Percentiles rank a stretch among this genome's conserved stretches.
Evolutionary conservation across 2,113 vertebrate species (phyloP).

Genomic region (Charina bottae): DNA sequence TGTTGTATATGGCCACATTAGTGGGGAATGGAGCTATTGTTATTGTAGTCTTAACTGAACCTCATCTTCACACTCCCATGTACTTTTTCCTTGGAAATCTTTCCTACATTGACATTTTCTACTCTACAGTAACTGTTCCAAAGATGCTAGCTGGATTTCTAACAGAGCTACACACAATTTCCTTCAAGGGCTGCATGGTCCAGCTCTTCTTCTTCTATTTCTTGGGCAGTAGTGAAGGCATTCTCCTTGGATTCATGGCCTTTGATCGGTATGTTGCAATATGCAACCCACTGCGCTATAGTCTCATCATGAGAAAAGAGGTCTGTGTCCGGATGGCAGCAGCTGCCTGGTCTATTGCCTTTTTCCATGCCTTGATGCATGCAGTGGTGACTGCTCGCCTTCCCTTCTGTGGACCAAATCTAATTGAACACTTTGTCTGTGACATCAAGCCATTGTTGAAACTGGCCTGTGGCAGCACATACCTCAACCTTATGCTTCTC

Average conservation of each 20-base stretch:
- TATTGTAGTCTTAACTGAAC: constrained; percentile 37
- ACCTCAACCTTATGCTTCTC: constrained; percentile 35
- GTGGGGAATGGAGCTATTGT: constrained; percentile 55
- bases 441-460: constrained; percentile 48
- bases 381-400: constrained; percentile 28
- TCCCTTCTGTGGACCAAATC: constrained; percentile 24
- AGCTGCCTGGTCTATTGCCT: constrained; percentile 36
- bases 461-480: constrained; percentile 46
- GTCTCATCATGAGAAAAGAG: constrained; percentile 25
- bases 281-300: constrained; percentile 44
- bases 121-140: constrained; percentile 52
- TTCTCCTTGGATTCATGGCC: constrained; percentile 54
- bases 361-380: constrained; percentile 42
- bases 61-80: constrained; percentile 56
- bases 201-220: constrained; percentile 59
- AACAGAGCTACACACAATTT: constrained; percentile 34
- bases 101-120: constrained; percentile 55
- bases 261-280: constrained; percentile 6
- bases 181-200: constrained; percentile 37
- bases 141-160: constrained; percentile 58
- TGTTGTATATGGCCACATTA: constrained; percentile 38
- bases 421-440: constrained; percentile 59
- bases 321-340: not conserved
- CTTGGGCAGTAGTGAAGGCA: constrained; percentile 50
- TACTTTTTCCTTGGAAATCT: constrained; percentile 66